Evolutionary conservation across 2,888 invertebrate species (phyloP).

Genomic region (Agonopterix arenella): DNA sequence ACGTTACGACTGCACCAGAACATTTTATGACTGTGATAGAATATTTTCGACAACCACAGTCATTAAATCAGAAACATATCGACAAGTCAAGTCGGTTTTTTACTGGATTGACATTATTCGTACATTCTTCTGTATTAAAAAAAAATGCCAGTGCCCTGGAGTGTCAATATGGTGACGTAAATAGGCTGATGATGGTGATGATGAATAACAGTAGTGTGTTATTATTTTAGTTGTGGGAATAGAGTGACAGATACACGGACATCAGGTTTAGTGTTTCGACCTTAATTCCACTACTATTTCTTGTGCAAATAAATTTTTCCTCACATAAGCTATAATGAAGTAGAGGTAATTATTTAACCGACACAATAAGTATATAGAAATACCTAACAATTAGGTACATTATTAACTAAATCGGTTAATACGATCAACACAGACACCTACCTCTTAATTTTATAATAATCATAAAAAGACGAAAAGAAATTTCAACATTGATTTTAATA

Average conservation of each 20-base stretch:
- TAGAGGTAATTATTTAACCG: constrained; percentile 72
- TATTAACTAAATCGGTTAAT: constrained; percentile 72
- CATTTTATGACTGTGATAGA: neutral
- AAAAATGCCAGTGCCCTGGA: no score
- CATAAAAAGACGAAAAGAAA: constrained; percentile 71
- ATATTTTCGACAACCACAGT: no score
- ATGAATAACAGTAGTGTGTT: no score
- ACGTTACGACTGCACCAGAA: neutral
- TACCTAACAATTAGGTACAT: constrained; percentile 66
- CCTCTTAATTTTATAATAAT: constrained; percentile 69
- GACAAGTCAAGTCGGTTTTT: no score
- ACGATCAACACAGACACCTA: constrained; percentile 72
- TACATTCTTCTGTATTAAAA: no score
- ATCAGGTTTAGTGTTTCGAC: constrained; percentile 43
- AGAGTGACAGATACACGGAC: constrained; percentile 8
- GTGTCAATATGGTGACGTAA: no score
- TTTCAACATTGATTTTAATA: constrained; percentile 54
- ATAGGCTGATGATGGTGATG: no score
- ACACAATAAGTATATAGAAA: constrained; percentile 74
- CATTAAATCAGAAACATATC: no score
- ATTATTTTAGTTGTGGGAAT: no score
- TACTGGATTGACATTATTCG: no score
- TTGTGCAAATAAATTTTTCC: constrained; percentile 67
- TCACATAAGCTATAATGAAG: constrained; percentile 71
- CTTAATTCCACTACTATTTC: constrained; percentile 63